phyloP scores from a whole-genome alignment of 1,140 invertebrate genomes.

The Eumaeus atala region DNA sequence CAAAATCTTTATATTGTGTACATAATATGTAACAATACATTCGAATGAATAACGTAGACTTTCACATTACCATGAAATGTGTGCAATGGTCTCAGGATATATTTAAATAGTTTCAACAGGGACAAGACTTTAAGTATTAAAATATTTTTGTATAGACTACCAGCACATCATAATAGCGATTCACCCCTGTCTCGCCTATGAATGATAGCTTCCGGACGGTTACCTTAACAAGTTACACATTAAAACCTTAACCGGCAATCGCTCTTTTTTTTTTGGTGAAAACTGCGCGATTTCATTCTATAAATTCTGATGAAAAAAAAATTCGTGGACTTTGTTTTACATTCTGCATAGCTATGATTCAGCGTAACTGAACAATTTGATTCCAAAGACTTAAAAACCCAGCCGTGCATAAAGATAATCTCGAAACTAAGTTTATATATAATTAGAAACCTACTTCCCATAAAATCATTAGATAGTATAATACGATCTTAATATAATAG shows the following conservation, averaged over 20 bases:
- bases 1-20: too few relatives aligned
- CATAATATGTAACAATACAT: too few relatives aligned
- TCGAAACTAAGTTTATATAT: background rate
- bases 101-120: conserved; percentile 3
- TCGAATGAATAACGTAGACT: background rate
- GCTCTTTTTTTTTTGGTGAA: too few relatives aligned
- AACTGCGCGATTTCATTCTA: too few relatives aligned
- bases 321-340: too few relatives aligned
- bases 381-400: conserved; percentile 10
- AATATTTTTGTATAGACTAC: conserved; percentile 16
- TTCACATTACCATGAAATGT: background rate
- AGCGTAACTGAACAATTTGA: conserved; percentile 6
- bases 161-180: too few relatives aligned
- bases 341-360: too few relatives aligned
- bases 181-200: too few relatives aligned
- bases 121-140: conserved; percentile 4
- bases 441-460: background rate
- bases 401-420: background rate
- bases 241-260: too few relatives aligned
- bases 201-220: too few relatives aligned
- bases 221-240: too few relatives aligned
- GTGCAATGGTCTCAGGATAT: background rate
- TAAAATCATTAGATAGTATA: background rate
- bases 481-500: background rate
- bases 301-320: too few relatives aligned